Conservation (phyloP, 2,797 vertebrate genomes). For the Gymnothorax reevesii region DNA sequence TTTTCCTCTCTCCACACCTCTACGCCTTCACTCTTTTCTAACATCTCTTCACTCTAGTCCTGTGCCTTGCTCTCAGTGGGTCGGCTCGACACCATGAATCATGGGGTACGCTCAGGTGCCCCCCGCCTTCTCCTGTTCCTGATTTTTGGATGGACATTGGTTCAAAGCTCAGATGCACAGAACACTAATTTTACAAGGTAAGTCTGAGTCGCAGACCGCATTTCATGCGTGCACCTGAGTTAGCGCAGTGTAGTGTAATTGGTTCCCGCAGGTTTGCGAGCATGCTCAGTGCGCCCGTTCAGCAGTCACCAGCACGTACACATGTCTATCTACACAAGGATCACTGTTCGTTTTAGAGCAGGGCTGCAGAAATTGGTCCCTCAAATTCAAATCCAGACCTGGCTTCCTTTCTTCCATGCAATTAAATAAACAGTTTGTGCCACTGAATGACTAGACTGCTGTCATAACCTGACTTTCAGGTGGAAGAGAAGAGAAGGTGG, state of each 20-base stretch:
- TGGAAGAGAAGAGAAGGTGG: no score
- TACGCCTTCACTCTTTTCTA: not conserved
- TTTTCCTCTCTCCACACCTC: not conserved
- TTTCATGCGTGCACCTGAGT: not conserved
- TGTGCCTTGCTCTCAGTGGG: constrained; percentile 40
- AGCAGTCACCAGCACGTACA: not conserved
- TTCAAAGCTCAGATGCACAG: constrained; percentile 46
- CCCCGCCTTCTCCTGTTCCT: constrained; percentile 45
- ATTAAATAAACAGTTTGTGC: no score
- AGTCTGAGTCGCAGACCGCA: constrained; percentile 25
- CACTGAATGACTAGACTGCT: no score
- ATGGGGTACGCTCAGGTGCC: constrained; percentile 54
- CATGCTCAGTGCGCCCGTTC: not conserved
- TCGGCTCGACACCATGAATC: constrained; percentile 68
- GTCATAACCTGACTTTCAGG: no score
- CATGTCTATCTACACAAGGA: not conserved
- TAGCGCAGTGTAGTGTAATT: constrained; percentile 15
- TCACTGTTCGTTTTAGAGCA: not conserved
- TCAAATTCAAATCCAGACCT: no score
- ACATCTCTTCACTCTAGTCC: not conserved
- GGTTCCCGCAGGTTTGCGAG: constrained; percentile 26
- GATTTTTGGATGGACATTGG: constrained; percentile 46
- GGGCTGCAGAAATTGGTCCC: not conserved
- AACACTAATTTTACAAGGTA: constrained; percentile 55
- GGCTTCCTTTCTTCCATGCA: no score